Evolutionary conservation across 2,113 vertebrate genomes (phyloP), one percentile per base, ranked within the genome.

Genomic region (Misgurnus mizolepis): DNA sequence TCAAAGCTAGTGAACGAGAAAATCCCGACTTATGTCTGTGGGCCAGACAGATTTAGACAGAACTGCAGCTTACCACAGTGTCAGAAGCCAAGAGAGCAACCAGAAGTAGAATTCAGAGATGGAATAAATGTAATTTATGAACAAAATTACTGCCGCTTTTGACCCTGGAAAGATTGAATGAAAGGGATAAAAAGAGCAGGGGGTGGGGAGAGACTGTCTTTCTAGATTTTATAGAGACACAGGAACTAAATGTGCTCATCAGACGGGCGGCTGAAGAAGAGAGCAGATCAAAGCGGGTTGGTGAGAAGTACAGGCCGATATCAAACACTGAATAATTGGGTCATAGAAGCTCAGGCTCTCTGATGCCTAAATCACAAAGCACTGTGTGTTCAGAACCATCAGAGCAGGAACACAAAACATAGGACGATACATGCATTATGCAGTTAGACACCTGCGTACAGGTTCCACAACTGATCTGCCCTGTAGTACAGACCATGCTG

Each of bases 281-380:
- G 58, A 34, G 40, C 49, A 77, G 82, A 86, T 86, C 66, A 86
- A 86, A 86, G 84, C 66, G 6, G 67, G 61, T 15, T 27, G 80
- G 47, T 61, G 72, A 69, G 71, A 65, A 67, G 80, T 47, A 49
- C 76, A 76, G 55, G 50, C 64, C 72, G 43, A 79, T 76, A 82
- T 83, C 85, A 86, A 83, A 83, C 74, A 72, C 66, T 72, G 71
- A 50, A 82, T 86, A 86, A 86, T 82, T 76, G 82, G 76, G 71
- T 79, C 64, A 72, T 80, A 83, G 83, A 84, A 67, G 71, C 55
- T 66, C 70, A 9, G 64, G 68, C 79, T 79, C 82, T 83, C 65
- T 83, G 82, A 83, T 73, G 82, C 66, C 45, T 41, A 61, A 68
- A 83, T 79, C 70, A 82, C 79, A 83, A 83, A 80, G 66, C 56